Percentiles rank a stretch among this genome's conserved stretches.
phyloP scores from a whole-genome alignment of 2,888 invertebrate species.

The Sturmia bella region DNA sequence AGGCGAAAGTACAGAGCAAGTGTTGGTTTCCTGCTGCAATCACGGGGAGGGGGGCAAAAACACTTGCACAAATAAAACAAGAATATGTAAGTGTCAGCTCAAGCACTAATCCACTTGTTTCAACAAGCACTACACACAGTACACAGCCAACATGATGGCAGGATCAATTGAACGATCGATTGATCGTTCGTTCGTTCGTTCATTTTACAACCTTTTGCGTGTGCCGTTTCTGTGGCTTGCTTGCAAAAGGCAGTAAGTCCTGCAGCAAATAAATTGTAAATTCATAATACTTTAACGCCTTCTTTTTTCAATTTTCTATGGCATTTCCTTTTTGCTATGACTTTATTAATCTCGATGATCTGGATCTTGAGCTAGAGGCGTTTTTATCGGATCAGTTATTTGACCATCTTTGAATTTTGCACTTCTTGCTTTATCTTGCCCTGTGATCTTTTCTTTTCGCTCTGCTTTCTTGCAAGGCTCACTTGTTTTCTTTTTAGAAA shows the following conservation, averaged over 20 bases:
- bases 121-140: conserved; percentile 66
- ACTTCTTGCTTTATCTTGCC: conserved; percentile 21
- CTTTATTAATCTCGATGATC: conserved; percentile 66
- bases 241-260: conserved; percentile 35
- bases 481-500: conserved; percentile 8
- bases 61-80: neutral
- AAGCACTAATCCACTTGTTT: conserved; percentile 68
- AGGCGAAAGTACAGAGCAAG: conserved; percentile 63
- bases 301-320: conserved; percentile 61
- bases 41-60: neutral
- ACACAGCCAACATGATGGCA: neutral
- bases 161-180: conserved; percentile 22
- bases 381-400: conserved; percentile 68
- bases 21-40: conserved; percentile 63
- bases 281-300: conserved; percentile 77
- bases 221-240: conserved; percentile 43
- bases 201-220: conserved; percentile 20
- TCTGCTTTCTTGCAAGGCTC: conserved; percentile 17
- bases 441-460: conserved; percentile 38
- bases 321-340: conserved; percentile 39
- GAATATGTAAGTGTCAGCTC: conserved; percentile 39
- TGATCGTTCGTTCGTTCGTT: no score
- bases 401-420: conserved; percentile 41
- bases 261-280: conserved; percentile 76
- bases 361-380: conserved; percentile 65